Base-by-base conservation (phyloP, 2,797 vertebrate species). In the Gobio occitaniae region DNA sequence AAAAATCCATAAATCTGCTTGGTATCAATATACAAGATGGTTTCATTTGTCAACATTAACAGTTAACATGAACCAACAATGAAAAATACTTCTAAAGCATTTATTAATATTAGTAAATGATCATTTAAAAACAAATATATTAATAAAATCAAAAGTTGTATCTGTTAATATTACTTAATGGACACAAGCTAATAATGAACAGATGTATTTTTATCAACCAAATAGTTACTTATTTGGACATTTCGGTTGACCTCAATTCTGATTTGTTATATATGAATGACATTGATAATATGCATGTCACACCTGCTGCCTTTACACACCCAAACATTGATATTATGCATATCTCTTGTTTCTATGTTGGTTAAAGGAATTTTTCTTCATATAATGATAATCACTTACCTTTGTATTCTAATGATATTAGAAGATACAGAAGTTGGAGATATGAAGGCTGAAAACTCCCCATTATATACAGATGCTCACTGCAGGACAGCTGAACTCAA, bases 391-490 rank as follows among this genome's bases (percentile, higher is more conserved):
- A 32, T 32, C 12, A 50, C 84, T 80, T 63, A 88, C 87, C 16
- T 84, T 61, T 29, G 5, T 15, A 70, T 70, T 83, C 84, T 38
- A 66, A 54, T 76, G 68, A 15, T 38, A 78, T 65, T 17, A 84
- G 44, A 25, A 88, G 56, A 59, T 71, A 48, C 3, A 86, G 9
- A 56, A 29, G n/a, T 10, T 71, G 29, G 1, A 66, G 25, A 72
- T 10, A 36, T 41, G 15, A 25, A 63, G 19, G 47, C 29, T 13
- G 38, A 63, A 38, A 84, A 10, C 32, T 32, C 32, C 32, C 2
- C 32, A 32, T 32, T 1, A 32, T 32, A 32, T 32, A 32, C 32
- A 32, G 32, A 32, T 32, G 32, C 32, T 32, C 32, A 32, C 32
- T 32, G 32, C 32, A 1, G 32, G 32, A 32, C 32, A 32, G 32